A percentile compares a stretch with the other conserved stretches of the same genome.
These are phyloP conservation scores for Anagrus nilaparvatae DNA, from an alignment of 1,140 invertebrate species.

Conservation along the genomic window DNA sequence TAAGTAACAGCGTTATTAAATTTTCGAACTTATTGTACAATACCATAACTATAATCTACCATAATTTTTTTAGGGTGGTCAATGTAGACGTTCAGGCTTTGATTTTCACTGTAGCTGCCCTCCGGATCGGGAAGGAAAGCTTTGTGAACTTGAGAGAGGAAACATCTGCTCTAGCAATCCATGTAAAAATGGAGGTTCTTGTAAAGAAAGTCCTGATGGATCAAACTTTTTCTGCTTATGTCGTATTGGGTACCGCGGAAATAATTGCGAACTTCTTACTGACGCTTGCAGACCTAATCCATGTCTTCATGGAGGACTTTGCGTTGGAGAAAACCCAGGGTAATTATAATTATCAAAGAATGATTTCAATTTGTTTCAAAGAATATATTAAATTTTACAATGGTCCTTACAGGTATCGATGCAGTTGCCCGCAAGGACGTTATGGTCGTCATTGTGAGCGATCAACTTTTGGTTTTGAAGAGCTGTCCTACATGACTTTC, in stretches of 20 bases:
- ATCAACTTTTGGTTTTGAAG: constrained; percentile 78
- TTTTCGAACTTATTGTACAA: neutral
- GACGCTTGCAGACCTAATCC: constrained; percentile 86
- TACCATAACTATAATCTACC: neutral
- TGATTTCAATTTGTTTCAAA: too few relatives aligned
- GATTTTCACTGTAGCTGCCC: constrained; percentile 78
- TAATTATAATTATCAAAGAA: constrained; percentile 15
- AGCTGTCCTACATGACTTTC: constrained; percentile 83
- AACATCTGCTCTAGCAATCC: constrained; percentile 75
- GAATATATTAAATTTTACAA: constrained; percentile 9
- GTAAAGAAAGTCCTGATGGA: constrained; percentile 73
- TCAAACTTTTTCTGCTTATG: constrained; percentile 85
- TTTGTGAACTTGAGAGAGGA: constrained; percentile 74
- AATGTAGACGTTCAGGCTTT: constrained; percentile 69
- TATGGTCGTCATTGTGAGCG: constrained; percentile 86
- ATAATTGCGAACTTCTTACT: constrained; percentile 73
- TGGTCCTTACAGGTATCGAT: constrained; percentile 51
- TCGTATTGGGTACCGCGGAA: constrained; percentile 76
- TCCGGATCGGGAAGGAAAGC: constrained; percentile 61
- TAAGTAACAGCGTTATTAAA: constrained; percentile 11
- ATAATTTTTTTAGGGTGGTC: constrained; percentile 47
- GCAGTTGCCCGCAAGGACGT: constrained; percentile 75
- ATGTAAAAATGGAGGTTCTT: constrained; percentile 82
- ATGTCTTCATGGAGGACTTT: constrained; percentile 74
- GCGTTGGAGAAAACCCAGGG: constrained; percentile 69